A percentile compares a stretch with the other conserved stretches of the same genome.
phyloP scores from a whole-genome alignment of 2,888 invertebrate genomes.

The Acleris laterana region DNA sequence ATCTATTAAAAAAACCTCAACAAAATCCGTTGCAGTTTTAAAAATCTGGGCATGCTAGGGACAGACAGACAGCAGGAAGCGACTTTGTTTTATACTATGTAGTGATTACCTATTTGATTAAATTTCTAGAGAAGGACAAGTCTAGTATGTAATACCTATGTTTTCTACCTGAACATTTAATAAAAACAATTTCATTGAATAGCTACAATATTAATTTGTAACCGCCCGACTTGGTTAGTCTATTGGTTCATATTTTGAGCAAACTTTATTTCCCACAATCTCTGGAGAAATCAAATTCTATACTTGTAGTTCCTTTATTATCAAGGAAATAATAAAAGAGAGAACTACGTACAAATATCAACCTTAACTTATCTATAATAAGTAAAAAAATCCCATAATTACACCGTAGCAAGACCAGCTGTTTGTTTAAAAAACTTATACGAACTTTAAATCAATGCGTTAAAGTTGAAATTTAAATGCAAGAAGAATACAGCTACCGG shows the following conservation, averaged over 20 bases:
- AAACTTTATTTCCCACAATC: conserved; percentile 24
- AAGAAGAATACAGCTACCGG: not conserved
- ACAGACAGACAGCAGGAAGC: too few relatives aligned
- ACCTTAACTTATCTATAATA: not conserved
- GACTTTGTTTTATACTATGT: too few relatives aligned
- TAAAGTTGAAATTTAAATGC: conserved; percentile 5
- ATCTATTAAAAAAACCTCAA: too few relatives aligned
- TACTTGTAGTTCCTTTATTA: conserved; percentile 21
- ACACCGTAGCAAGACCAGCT: not conserved
- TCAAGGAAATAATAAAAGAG: conserved; percentile 13
- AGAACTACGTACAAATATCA: conserved; percentile 1
- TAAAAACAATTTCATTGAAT: too few relatives aligned
- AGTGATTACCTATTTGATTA: too few relatives aligned
- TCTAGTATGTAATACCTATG: too few relatives aligned
- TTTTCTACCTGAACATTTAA: too few relatives aligned
- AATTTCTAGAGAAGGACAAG: too few relatives aligned
- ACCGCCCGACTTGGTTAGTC: too few relatives aligned
- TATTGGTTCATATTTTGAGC: not conserved
- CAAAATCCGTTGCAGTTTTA: too few relatives aligned
- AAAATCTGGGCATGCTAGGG: too few relatives aligned
- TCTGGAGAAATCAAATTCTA: conserved; percentile 30
- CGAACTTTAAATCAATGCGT: not conserved
- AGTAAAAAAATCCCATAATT: not conserved
- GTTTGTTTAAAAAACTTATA: not conserved
- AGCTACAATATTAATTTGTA: too few relatives aligned